These are phyloP conservation scores for Styela clava DNA, from an alignment of 23 tunicate genomes.

Conservation along the genomic window DNA sequence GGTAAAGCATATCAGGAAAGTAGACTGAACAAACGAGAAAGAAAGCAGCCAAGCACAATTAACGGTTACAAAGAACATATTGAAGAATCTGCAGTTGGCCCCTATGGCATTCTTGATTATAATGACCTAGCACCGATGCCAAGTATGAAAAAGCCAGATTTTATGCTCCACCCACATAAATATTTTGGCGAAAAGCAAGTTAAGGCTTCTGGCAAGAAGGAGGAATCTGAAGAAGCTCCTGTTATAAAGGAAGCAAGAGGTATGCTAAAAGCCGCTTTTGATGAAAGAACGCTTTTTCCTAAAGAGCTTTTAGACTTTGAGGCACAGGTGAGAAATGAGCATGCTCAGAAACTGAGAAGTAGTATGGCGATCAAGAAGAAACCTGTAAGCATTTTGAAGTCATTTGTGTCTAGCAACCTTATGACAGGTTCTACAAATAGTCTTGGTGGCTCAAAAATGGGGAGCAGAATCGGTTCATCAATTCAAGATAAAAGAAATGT, in stretches of 20 bases:
- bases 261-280: slow-evolving; percentile 88
- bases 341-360: slow-evolving; percentile 56
- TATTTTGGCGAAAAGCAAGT: slow-evolving; percentile 90
- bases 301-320: slow-evolving; percentile 88
- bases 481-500: slow-evolving; percentile 28
- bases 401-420: slow-evolving; percentile 40
- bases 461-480: slow-evolving; percentile 76
- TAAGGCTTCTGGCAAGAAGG: slow-evolving; percentile 16
- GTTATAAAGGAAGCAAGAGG: slow-evolving; percentile 6
- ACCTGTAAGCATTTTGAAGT: slow-evolving; percentile 56
- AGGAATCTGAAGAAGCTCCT: slow-evolving; percentile 23
- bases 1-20: slow-evolving; percentile 88
- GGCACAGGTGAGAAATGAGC: slow-evolving; percentile 84
- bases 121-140: slow-evolving; percentile 74
- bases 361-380: slow-evolving; percentile 22
- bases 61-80: slow-evolving; percentile 72
- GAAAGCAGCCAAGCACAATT: slow-evolving; percentile 87
- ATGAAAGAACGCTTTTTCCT: slow-evolving; percentile 85
- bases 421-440: slow-evolving; percentile 30
- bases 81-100: slow-evolving; percentile 89
- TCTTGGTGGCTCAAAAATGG: slow-evolving; percentile 55
- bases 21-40: slow-evolving; percentile 59
- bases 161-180: slow-evolving; percentile 89
- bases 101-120: slow-evolving; percentile 78
- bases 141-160: slow-evolving; percentile 78